phyloP scores from a whole-genome alignment of 2,113 vertebrate genomes.

The Pipa parva region DNA sequence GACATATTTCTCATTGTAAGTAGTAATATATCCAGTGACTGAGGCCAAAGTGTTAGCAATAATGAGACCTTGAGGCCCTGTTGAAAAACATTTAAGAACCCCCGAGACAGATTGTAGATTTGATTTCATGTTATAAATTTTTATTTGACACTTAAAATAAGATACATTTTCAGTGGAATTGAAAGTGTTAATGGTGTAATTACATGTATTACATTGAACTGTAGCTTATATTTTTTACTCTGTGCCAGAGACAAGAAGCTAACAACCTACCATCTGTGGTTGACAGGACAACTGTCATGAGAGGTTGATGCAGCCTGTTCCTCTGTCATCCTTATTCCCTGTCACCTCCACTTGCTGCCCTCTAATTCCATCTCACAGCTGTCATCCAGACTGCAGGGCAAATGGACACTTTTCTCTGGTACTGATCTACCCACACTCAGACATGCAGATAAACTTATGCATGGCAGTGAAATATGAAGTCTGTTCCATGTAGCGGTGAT shows the following conservation, averaged over 20 bases:
- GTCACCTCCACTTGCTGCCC: conserved; percentile 19
- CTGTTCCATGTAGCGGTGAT: conserved; percentile 1
- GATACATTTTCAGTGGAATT: neutral
- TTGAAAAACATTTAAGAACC: no score
- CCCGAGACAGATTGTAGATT: no score
- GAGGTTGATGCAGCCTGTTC: conserved; percentile 21
- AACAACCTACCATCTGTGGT: conserved; percentile 32
- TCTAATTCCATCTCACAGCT: conserved; percentile 31
- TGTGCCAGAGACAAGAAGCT: neutral
- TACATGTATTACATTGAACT: neutral
- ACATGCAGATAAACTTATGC: neutral
- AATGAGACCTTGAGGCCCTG: no score
- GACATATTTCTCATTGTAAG: no score
- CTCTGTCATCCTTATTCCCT: conserved; percentile 22
- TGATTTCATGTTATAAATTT: no score
- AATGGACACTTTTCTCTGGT: conserved; percentile 5
- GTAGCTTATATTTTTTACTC: neutral
- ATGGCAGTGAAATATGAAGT: neutral
- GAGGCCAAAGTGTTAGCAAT: no score
- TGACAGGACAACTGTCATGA: conserved; percentile 29
- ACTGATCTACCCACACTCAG: neutral
- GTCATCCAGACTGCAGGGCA: conserved; percentile 29
- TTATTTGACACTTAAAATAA: no score
- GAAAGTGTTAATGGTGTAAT: conserved; percentile 2
- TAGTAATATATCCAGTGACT: no score